Evolutionary conservation across 2,113 vertebrate species (phyloP).

Genomic region (Silurus glanis): DNA sequence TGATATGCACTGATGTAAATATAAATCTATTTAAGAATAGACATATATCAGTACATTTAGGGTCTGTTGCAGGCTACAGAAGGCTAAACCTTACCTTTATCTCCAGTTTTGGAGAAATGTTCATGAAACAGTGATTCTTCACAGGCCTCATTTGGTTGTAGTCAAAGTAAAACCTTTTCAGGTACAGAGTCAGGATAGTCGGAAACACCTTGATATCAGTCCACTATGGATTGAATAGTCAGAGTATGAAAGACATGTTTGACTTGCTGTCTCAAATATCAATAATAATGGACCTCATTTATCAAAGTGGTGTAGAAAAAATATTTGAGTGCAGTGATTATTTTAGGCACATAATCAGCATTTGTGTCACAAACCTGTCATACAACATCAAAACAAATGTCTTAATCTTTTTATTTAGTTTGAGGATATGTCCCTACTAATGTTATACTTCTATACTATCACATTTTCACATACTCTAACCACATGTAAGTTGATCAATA

Average conservation of each 20-base stretch:
- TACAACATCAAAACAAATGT: too few relatives aligned
- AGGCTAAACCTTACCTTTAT: conserved; percentile 40
- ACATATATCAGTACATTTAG: background rate
- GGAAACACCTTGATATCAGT: conserved; percentile 59
- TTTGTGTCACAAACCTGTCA: too few relatives aligned
- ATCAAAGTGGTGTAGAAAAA: background rate
- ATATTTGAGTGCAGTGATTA: too few relatives aligned
- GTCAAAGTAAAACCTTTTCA: conserved; percentile 68
- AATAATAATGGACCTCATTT: background rate
- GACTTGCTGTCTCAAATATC: background rate
- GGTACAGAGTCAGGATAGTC: conserved; percentile 64
- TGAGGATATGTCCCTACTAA: background rate
- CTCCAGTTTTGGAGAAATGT: conserved; percentile 51
- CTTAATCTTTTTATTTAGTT: background rate
- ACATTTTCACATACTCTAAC: background rate
- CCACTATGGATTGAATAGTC: conserved; percentile 44
- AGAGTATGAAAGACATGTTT: background rate
- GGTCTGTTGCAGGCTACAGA: background rate
- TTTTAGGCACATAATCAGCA: too few relatives aligned
- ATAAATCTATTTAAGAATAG: background rate
- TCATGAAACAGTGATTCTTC: conserved; percentile 55
- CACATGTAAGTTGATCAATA: background rate
- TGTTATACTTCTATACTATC: background rate
- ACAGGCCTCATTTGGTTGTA: conserved; percentile 51
- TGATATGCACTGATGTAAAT: background rate